Evolutionary conservation across 2,888 invertebrate genomes (phyloP).

Genomic region (Aproaerema taeniolella): DNA sequence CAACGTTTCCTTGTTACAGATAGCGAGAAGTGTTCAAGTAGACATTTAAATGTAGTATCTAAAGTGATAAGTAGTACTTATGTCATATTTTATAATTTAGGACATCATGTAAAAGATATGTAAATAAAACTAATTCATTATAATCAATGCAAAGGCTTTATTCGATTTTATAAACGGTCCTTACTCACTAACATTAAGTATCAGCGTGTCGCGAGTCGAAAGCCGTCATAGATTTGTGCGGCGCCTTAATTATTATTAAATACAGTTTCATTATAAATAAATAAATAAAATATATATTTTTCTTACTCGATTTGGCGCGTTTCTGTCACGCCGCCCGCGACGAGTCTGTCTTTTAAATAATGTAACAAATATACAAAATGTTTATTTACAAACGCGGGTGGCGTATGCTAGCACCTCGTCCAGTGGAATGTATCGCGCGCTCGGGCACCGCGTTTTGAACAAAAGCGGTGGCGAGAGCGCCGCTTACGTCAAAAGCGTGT

Average conservation of each 20-base stretch:
- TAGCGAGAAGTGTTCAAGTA: conserved; percentile 1
- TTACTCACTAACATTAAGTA: conserved; percentile 71
- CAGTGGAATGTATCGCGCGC: conserved; percentile 34
- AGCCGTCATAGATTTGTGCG: conserved; percentile 43
- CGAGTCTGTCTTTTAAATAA: conserved; percentile 27
- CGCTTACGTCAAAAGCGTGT: conserved; percentile 23
- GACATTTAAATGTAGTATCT: conserved; percentile 2
- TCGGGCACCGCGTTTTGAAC: conserved; percentile 33
- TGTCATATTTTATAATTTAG: conserved; percentile 8
- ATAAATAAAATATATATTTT: conserved; percentile 36
- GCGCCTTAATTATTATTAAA: conserved; percentile 35
- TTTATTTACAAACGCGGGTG: conserved; percentile 35
- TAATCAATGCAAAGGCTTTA: conserved; percentile 74
- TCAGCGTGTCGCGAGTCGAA: conserved; percentile 62
- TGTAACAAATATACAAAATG: conserved; percentile 67
- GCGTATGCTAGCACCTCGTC: conserved; percentile 24
- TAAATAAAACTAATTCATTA: conserved; percentile 39
- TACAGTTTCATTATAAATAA: conserved; percentile 38
- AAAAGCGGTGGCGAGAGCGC: conserved; percentile 33
- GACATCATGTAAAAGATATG: conserved; percentile 10
- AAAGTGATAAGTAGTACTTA: conserved; percentile 4
- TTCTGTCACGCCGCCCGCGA: conserved; percentile 27
- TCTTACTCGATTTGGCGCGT: conserved; percentile 28
- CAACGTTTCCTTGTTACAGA: conserved; percentile 1
- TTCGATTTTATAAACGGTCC: conserved; percentile 66